These are phyloP conservation scores for Apostichopus leukothele DNA, from an alignment of 53 echinoderm and acorn worm species.

Conservation along the genomic window DNA sequence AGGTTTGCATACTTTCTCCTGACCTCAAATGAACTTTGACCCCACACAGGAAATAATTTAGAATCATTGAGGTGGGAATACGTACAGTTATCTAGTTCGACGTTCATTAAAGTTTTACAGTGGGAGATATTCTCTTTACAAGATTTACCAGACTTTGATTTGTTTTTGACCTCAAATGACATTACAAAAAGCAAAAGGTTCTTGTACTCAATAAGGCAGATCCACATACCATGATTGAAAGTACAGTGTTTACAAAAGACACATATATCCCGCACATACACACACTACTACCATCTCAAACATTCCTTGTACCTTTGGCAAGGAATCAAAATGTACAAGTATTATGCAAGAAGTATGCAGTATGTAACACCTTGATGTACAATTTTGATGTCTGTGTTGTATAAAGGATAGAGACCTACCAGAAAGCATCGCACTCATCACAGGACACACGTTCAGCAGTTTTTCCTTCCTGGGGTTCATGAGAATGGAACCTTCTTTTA, in stretches of 20 bases:
- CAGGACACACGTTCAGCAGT: neutral
- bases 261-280: too few species aligned
- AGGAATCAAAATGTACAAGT: too few species aligned
- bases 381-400: neutral
- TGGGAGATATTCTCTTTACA: neutral
- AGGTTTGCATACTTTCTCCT: neutral
- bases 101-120: neutral
- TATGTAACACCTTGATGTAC: neutral
- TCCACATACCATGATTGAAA: too few species aligned
- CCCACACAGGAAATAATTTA: neutral
- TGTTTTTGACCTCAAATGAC: neutral
- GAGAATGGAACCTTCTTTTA: constrained; percentile 9
- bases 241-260: too few species aligned
- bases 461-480: neutral
- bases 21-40: neutral
- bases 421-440: constrained; percentile 1
- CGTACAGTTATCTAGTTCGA: neutral
- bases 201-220: neutral
- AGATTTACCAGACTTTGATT: neutral
- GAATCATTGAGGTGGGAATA: neutral
- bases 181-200: neutral
- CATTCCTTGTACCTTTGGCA: too few species aligned
- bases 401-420: neutral
- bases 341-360: too few species aligned
- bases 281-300: too few species aligned